phyloP scores from a whole-genome alignment of 2,888 invertebrate species.

The Villa cingulata region DNA sequence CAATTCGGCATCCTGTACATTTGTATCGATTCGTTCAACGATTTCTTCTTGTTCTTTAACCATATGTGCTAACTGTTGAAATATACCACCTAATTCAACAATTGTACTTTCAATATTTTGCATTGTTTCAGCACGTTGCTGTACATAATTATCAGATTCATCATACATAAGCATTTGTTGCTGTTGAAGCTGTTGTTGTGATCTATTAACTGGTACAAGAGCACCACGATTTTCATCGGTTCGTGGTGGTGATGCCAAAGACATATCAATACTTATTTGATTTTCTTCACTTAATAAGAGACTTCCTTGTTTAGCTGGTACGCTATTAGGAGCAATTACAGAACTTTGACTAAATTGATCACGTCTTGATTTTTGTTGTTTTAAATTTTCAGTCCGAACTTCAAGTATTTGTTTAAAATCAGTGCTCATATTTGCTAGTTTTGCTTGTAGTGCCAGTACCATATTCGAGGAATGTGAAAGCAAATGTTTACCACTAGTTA shows the following conservation, averaged over 20 bases:
- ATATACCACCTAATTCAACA: constrained; percentile 96
- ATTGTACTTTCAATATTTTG: constrained; percentile 98
- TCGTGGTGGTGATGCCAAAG: constrained; percentile 34
- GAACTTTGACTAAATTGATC: constrained; percentile 63
- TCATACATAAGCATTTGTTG: constrained; percentile 67
- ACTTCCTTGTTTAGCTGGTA: constrained; percentile 41
- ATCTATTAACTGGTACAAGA: constrained; percentile 15
- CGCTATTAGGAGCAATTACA: constrained; percentile 37
- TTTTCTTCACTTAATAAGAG: constrained; percentile 40
- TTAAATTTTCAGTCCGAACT: constrained; percentile 93
- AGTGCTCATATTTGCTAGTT: constrained; percentile 91
- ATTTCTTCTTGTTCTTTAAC: constrained; percentile 78
- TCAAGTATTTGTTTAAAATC: constrained; percentile 96
- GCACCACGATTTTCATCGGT: constrained; percentile 9
- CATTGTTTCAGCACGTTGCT: constrained; percentile 93
- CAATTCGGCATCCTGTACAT: constrained; percentile 87
- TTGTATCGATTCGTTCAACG: constrained; percentile 93
- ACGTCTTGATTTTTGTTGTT: constrained; percentile 82
- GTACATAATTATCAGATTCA: constrained; percentile 79
- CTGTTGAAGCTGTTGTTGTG: constrained; percentile 30
- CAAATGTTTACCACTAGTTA: constrained; percentile 56
- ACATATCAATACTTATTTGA: constrained; percentile 77
- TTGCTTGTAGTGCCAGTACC: constrained; percentile 82
- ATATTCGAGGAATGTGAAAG: constrained; percentile 87
- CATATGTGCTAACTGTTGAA: constrained; percentile 91